A percentile compares a stretch with the other conserved stretches of the same genome.
phyloP scores from a whole-genome alignment of 2,888 invertebrate species.

The Diachrysia chrysitis region DNA sequence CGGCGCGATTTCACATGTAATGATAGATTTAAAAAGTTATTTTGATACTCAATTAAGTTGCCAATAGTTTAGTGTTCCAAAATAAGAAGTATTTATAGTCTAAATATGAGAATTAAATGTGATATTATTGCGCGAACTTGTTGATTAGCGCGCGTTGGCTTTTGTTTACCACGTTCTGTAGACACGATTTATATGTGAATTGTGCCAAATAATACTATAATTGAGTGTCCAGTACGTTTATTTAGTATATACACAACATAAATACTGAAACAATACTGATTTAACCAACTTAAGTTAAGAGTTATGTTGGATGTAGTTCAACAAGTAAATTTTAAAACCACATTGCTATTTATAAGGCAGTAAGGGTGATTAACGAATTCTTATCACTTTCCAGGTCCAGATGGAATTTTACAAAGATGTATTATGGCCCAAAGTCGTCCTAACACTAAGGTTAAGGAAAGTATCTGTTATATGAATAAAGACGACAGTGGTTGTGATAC shows the following conservation, averaged over 20 bases:
- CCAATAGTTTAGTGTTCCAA: slow-evolving; percentile 54
- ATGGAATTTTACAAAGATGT: slow-evolving; percentile 70
- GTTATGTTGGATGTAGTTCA: slow-evolving; percentile 54
- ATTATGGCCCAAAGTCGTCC: slow-evolving; percentile 69
- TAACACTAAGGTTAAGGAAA: slow-evolving; percentile 65
- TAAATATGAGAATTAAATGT: slow-evolving; percentile 65
- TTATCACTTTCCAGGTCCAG: slow-evolving; percentile 77
- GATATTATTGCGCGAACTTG: slow-evolving; percentile 82
- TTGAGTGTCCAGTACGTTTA: slow-evolving; percentile 50
- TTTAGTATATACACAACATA: slow-evolving; percentile 47
- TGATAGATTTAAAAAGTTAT: slow-evolving; percentile 72
- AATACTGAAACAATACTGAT: slow-evolving; percentile 45
- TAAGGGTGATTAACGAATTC: slow-evolving; percentile 58
- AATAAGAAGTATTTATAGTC: slow-evolving; percentile 52
- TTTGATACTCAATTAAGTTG: slow-evolving; percentile 59
- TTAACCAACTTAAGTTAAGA: slow-evolving; percentile 42
- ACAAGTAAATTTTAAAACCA: slow-evolving; percentile 66
- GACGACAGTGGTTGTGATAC: slow-evolving; percentile 62
- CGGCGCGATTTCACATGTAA: slow-evolving; percentile 83
- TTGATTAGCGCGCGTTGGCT: slow-evolving; percentile 72
- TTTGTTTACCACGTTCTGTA: slow-evolving; percentile 81
- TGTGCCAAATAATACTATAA: slow-evolving; percentile 61
- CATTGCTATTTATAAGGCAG: slow-evolving; percentile 62
- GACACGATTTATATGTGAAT: slow-evolving; percentile 72
- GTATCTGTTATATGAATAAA: slow-evolving; percentile 49